Evolutionary conservation across 1,140 invertebrate genomes (phyloP), one percentile per base, ranked within the genome.

Genomic region (Aphelenchoides fujianensis): DNA sequence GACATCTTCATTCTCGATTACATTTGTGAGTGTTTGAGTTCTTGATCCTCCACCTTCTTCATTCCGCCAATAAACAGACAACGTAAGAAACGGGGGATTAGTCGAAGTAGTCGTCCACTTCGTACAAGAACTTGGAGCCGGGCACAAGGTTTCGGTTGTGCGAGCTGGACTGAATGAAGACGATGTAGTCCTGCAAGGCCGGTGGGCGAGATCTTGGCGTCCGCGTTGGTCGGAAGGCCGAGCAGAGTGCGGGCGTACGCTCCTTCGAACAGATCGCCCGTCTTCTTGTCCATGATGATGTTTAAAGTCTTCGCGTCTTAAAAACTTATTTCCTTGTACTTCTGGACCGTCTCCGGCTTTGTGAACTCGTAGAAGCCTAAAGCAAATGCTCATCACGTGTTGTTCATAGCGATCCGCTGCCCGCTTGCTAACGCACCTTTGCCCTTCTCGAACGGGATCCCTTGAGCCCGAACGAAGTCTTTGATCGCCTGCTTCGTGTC

Each of bases 311-410:
- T n/a, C n/a, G n/a, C n/a, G n/a, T n/a, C n/a, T n/a, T n/a, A n/a
- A n/a, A n/a, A n/a, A n/a, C n/a, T n/a, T n/a, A 73, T 63, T 34
- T 74, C 72, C 37, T 73, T 73, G 69, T 72, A 72, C 19, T 32
- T 27, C 41, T 72, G 70, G n/a, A 72, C 70, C 27, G 48, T 71
- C 35, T 73, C 72, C 2, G 72, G 71, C 34, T 73, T 73, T 2
- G 72, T 73, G 63, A 73, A 72, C 72, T 73, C 54, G 32, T 73
- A 73, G 69, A 75, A 73, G 2, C 72, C 72, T n/a, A 37, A 12
- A n/a, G n/a, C n/a, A n/a, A n/a, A n/a, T n/a, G n/a, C n/a, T n/a
- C n/a, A n/a, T n/a, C n/a, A n/a, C n/a, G n/a, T n/a, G n/a, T n/a
- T n/a, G n/a, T n/a, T n/a, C n/a, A n/a, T n/a, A n/a, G n/a, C n/a